These are phyloP conservation scores for Xenopus petersii DNA, from an alignment of 2,797 vertebrate species.

Conservation along the genomic window DNA sequence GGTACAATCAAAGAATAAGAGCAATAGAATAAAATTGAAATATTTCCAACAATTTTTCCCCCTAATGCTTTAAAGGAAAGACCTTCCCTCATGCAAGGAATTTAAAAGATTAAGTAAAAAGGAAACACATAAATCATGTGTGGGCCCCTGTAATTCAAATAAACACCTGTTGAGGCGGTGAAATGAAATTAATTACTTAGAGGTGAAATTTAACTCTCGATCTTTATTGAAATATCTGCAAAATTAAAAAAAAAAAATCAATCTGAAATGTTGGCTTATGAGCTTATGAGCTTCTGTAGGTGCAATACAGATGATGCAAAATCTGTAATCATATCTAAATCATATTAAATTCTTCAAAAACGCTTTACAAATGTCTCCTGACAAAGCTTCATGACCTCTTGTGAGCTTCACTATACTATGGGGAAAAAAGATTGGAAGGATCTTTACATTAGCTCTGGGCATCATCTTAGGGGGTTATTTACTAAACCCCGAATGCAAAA, in stretches of 20 bases:
- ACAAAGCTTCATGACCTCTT: too few relatives aligned
- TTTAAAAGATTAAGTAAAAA: background rate
- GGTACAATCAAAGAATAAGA: constrained; percentile 10
- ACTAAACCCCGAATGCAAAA: too few relatives aligned
- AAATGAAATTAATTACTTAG: constrained; percentile 28
- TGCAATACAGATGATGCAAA: background rate
- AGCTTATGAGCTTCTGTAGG: background rate
- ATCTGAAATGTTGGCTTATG: background rate
- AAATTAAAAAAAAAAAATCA: background rate
- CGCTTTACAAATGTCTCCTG: too few relatives aligned
- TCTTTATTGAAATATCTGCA: constrained; percentile 11
- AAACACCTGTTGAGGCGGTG: constrained; percentile 25
- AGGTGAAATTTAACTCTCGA: constrained; percentile 19
- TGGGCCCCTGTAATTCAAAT: constrained; percentile 10
- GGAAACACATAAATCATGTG: constrained; percentile 29
- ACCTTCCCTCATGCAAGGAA: background rate
- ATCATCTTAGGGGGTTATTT: too few relatives aligned
- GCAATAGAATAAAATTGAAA: background rate
- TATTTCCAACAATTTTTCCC: background rate
- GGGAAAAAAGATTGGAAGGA: too few relatives aligned
- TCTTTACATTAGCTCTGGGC: too few relatives aligned
- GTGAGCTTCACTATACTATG: too few relatives aligned
- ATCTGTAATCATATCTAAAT: too few relatives aligned
- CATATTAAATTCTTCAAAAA: too few relatives aligned
- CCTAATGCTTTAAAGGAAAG: background rate